A percentile compares a stretch with the other conserved stretches of the same genome.
Conservation (phyloP, 2,888 invertebrate genomes). For the Mimachlamys varia region DNA sequence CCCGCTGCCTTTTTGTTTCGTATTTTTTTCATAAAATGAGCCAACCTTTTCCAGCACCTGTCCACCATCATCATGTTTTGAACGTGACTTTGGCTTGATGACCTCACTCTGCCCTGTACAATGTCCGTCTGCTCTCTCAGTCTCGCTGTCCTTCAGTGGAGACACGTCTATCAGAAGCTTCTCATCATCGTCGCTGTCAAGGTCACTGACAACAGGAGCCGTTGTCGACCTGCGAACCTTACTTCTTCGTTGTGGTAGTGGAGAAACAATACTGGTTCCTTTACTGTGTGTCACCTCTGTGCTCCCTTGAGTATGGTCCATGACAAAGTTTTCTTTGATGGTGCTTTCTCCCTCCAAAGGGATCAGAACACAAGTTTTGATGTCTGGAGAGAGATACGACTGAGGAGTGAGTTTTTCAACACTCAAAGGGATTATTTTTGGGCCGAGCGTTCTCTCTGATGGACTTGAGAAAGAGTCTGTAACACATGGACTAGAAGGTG, state of each 20-base stretch:
- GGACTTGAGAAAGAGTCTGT: not conserved
- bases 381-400: not conserved
- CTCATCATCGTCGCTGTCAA: not conserved
- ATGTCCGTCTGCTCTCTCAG: not conserved
- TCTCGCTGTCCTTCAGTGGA: not conserved
- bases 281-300: not conserved
- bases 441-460: not conserved
- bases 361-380: not conserved
- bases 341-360: not conserved
- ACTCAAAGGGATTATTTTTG: constrained; percentile 45
- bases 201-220: not conserved
- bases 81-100: not conserved
- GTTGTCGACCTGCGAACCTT: not conserved
- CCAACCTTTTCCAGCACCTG: not conserved
- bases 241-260: not conserved
- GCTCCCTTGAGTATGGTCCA: not conserved
- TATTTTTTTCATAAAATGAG: not conserved
- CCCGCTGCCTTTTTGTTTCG: not conserved
- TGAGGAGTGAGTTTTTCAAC: not conserved
- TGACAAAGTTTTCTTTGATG: not conserved
- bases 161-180: constrained; percentile 11
- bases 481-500: constrained; percentile 45
- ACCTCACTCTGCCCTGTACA: not conserved
- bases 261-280: not conserved
- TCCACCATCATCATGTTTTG: not conserved